Percentiles rank a stretch among this genome's conserved stretches.
phyloP scores from a whole-genome alignment of 2,113 vertebrate genomes.

The Pseudorectes ferrugineus region DNA sequence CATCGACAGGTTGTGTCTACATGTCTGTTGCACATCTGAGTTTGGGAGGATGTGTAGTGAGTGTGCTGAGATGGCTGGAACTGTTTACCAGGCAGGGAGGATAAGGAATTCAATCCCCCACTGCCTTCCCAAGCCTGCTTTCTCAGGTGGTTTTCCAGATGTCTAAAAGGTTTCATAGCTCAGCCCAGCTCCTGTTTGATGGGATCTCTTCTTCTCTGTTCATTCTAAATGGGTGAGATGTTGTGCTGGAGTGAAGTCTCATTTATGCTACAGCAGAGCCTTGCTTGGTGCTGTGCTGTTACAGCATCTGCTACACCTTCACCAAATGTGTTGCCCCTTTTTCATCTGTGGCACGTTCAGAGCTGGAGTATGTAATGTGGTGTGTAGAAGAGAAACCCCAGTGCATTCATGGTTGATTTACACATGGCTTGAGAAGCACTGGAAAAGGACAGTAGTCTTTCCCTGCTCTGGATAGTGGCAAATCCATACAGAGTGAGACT shows the following conservation, averaged over 20 bases:
- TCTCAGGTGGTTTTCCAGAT: slow-evolving; percentile 68
- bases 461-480: neutral
- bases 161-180: slow-evolving; percentile 59
- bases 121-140: slow-evolving; percentile 69
- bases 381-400: neutral
- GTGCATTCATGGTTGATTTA: neutral
- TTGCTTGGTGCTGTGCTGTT: neutral
- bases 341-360: neutral
- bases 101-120: slow-evolving; percentile 57
- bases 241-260: neutral
- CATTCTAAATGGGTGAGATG: neutral
- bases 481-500: neutral
- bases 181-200: slow-evolving; percentile 52
- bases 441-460: neutral
- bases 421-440: neutral
- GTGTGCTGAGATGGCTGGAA: slow-evolving; percentile 9
- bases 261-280: neutral
- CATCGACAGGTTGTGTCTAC: slow-evolving; percentile 31
- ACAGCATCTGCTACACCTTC: neutral
- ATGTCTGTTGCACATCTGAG: slow-evolving; percentile 59
- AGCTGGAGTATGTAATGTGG: too few relatives aligned
- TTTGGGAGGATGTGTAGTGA: neutral
- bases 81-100: slow-evolving; percentile 59
- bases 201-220: slow-evolving; percentile 38
- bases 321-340: neutral